Conservation (phyloP, 2,888 invertebrate genomes). For the Lepidonotus clava region DNA sequence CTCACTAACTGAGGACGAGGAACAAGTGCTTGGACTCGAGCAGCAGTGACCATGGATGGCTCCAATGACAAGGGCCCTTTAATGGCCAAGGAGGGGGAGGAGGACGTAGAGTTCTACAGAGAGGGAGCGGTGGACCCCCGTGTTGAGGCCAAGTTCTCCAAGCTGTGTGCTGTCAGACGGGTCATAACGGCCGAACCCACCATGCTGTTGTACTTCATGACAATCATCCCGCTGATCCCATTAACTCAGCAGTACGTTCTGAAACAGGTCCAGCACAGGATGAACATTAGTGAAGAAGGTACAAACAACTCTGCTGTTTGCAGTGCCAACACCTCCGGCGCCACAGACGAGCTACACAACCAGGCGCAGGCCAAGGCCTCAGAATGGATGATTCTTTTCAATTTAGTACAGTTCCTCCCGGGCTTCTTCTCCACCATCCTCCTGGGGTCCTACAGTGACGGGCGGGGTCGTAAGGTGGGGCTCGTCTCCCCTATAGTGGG, state of each 20-base stretch:
- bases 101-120: too few species aligned
- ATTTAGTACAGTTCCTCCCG: neutral
- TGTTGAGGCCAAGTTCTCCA: neutral
- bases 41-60: too few species aligned
- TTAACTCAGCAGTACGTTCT: neutral
- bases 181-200: neutral
- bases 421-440: slow-evolving; percentile 19
- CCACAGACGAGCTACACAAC: neutral
- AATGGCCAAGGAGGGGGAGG: too few species aligned
- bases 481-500: neutral
- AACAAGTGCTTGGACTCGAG: too few species aligned
- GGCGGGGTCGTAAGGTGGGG: neutral
- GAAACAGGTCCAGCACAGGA: neutral
- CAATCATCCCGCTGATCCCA: neutral
- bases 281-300: neutral
- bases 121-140: neutral
- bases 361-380: slow-evolving; percentile 1
- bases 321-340: neutral
- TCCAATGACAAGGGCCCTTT: too few species aligned
- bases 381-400: neutral
- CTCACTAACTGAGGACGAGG: too few species aligned
- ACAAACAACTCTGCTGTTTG: neutral
- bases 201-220: neutral
- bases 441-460: slow-evolving; percentile 29
- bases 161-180: neutral